phyloP scores from a whole-genome alignment of 2,888 invertebrate genomes.

The Sicus ferrugineus region DNA sequence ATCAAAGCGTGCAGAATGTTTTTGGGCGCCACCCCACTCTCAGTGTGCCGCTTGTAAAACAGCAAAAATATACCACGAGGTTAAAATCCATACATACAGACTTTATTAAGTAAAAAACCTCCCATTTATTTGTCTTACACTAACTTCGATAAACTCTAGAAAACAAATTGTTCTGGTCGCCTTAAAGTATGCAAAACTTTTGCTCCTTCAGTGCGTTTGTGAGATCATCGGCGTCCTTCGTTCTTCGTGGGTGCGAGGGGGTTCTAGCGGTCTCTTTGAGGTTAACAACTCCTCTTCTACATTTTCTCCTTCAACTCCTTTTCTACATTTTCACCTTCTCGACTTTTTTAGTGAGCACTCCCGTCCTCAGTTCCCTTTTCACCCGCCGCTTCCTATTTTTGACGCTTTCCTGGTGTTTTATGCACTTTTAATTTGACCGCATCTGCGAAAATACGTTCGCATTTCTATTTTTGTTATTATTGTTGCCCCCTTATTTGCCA shows the following conservation, averaged over 20 bases:
- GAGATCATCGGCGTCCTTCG: neutral
- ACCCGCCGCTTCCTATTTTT: neutral
- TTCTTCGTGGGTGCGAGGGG: no score
- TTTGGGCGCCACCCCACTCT: no score
- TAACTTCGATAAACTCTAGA: conserved; percentile 15
- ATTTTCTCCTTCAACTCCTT: neutral
- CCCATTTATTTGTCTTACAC: conserved; percentile 2
- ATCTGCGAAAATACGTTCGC: conserved; percentile 31
- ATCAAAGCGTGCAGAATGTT: neutral
- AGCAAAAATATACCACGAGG: neutral
- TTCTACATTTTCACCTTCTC: neutral
- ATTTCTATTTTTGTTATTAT: conserved; percentile 7
- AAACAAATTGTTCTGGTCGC: conserved; percentile 12
- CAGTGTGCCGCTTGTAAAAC: neutral
- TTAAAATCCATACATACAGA: neutral
- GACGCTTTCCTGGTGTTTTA: conserved; percentile 25
- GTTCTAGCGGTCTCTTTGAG: no score
- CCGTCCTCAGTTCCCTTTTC: neutral
- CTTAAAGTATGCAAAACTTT: conserved; percentile 28
- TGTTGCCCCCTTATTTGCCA: conserved; percentile 17
- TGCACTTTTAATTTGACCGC: conserved; percentile 38
- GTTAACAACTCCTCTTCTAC: no score
- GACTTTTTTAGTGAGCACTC: neutral
- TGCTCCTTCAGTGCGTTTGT: neutral
- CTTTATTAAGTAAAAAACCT: neutral